Conservation (phyloP, 2,888 invertebrate genomes). For the Drosophila melanosoma region DNA sequence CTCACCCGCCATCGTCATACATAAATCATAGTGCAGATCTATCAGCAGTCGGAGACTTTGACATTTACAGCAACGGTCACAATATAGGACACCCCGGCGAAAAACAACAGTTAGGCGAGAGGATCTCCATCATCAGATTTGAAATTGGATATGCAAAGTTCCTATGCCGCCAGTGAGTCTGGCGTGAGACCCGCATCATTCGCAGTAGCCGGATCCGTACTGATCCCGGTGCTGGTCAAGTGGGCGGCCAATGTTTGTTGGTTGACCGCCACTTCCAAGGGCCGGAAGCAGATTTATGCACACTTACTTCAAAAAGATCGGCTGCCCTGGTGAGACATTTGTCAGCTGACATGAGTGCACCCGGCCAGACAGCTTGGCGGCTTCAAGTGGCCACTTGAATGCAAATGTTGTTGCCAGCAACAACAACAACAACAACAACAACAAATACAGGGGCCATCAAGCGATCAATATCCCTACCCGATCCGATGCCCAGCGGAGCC, state of each 20-base stretch:
- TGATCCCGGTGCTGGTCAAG: slow-evolving; percentile 53
- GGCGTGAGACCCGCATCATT: slow-evolving; percentile 38
- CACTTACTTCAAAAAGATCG: not conserved
- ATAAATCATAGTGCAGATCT: slow-evolving; percentile 45
- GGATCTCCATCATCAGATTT: slow-evolving; percentile 47
- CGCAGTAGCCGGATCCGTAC: slow-evolving; percentile 27
- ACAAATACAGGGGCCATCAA: slow-evolving; percentile 33
- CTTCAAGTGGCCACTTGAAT: slow-evolving; percentile 72
- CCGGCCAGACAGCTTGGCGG: slow-evolving; percentile 73
- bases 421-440: slow-evolving; percentile 39
- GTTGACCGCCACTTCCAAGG: slow-evolving; percentile 65
- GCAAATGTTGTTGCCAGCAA: slow-evolving; percentile 13
- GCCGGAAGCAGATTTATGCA: slow-evolving; percentile 61
- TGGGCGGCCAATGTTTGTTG: slow-evolving; percentile 68
- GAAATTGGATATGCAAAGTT: slow-evolving; percentile 73
- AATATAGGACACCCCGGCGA: slow-evolving; percentile 28
- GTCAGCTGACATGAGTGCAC: slow-evolving; percentile 27
- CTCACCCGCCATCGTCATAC: not conserved
- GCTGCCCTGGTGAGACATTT: slow-evolving; percentile 16
- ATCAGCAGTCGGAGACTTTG: slow-evolving; percentile 20
- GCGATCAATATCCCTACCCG: slow-evolving; percentile 1
- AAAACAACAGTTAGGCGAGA: slow-evolving; percentile 43
- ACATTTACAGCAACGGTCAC: slow-evolving; percentile 30
- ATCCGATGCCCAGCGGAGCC: not conserved
- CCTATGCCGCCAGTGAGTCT: slow-evolving; percentile 64